Evolutionary conservation across 2,888 invertebrate species (phyloP), one percentile per base, ranked within the genome.

Genomic region (Hoplodrina blanda): DNA sequence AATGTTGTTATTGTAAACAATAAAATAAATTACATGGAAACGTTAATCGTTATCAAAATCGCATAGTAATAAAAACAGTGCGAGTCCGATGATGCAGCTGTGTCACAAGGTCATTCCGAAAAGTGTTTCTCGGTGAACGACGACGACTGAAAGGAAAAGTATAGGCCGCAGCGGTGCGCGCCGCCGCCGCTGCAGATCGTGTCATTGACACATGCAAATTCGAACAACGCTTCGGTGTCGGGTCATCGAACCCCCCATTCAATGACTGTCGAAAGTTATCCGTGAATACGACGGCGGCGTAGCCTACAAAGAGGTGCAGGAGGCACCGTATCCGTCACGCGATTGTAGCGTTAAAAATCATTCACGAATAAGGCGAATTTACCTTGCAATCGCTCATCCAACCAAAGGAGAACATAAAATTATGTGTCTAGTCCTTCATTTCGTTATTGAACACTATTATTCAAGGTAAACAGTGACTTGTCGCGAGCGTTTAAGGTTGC

Each of bases 191-290:
- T 92, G 91, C 93, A 91, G 90, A 90, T 91, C 91, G 92, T 92
- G 95, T 95, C 95, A 95, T 91, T 95, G 95, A 95, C 95, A 95
- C 94, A 95, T 96, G 95, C 95, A 95, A 95, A 96, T 95, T 90
- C 89, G 91, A 90, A 92, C 90, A 89, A 89, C 92, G 92, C 91
- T 91, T 91, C 91, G 91, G 87, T 89, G 91, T 85, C 89, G 90
- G 95, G 95, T 94, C 94, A 91, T 91, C 90, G 95, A 95, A 91
- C 95, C 88, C 88, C 87, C 91, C 93, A 94, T 94, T 95, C 94
- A 95, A 94, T 94, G 94, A 94, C 94, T 94, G 95, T 94, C 95
- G 95, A 95, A 96, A 96, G 94, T 95, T 94, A 92, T 91, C 92
- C 90, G 91, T 89, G 88, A 91, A 90, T 89, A 90, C 88, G 87